Base-by-base conservation (phyloP, 2,797 vertebrate genomes). In the Poeciliopsis turneri region DNA sequence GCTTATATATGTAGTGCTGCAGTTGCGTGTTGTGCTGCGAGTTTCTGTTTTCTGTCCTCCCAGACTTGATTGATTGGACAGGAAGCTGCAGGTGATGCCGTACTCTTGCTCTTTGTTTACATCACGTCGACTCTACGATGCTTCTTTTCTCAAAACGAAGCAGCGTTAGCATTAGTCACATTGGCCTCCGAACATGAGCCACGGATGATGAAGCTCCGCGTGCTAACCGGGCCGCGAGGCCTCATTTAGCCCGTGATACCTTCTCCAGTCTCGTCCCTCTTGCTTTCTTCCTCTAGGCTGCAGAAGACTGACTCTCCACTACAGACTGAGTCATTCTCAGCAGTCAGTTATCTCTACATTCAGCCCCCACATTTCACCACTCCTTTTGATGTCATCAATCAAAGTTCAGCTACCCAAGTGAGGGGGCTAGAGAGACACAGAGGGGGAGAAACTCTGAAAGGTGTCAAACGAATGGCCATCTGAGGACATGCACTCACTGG, bases 331-430 rank as follows among this genome's bases (percentile, higher is more conserved):
- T 95, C 92, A 94, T 92, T 93, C 90, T 84, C 81, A 92, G 89
- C 85, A 89, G 91, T 93, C 92, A 90, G 90, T 95, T 94, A 94
- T 94, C 93, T 93, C 88, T 91, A 87, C 87, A 93, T 94, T 85
- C 91, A 88, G 92, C 86, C 90, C 87, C 93, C 83, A 92, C 89
- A 94, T 91, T 93, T 90, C 90, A 87, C 88, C 88, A 88, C 85
- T 91, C 55, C 82, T 90, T 93, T 92, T 91, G 88, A 91, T 93
- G 92, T 93, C 90, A 92, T 94, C 92, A 93, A 91, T 95, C 94
- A 94, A 92, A 90, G 82, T 81, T 73, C 25, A 11, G 86, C 86
- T 92, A 76, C 79, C 82, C 88, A 75, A 82, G 84, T 81, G 66
- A 81, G 74, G 76, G n/a, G 30, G 28, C 13, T 16, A 87, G 77